Evolutionary conservation across 2,113 vertebrate species (phyloP).

Genomic region (Paradoxurus hermaphroditus): DNA sequence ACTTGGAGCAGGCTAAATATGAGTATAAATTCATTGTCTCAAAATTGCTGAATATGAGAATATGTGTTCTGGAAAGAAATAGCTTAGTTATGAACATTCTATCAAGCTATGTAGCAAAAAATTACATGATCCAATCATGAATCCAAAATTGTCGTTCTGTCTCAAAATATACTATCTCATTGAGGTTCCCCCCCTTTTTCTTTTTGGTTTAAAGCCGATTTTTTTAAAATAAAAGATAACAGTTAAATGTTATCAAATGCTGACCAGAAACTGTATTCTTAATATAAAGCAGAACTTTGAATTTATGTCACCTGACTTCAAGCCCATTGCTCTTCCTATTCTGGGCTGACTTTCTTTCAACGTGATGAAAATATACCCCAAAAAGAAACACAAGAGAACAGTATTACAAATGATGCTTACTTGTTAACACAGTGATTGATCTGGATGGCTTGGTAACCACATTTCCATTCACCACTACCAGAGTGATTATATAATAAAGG

Average conservation of each 20-base stretch:
- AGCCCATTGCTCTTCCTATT: background rate
- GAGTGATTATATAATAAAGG: conserved; percentile 91
- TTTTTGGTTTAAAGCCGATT: background rate
- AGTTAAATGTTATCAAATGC: background rate
- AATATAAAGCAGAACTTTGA: background rate
- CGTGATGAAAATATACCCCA: background rate
- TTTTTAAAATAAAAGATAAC: background rate
- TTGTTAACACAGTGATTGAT: conserved; percentile 91
- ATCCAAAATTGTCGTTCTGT: background rate
- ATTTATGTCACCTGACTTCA: background rate
- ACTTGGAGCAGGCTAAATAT: background rate
- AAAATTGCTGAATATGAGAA: conserved; percentile 4
- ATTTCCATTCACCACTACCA: conserved; percentile 85
- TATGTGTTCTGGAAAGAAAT: background rate
- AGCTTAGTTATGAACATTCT: background rate
- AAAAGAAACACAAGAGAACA: background rate
- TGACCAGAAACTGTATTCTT: background rate
- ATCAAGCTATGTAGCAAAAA: background rate
- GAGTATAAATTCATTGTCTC: background rate
- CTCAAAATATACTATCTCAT: background rate
- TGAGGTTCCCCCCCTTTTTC: background rate
- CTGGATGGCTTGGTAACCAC: conserved; percentile 86
- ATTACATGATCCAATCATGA: background rate
- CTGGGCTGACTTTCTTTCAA: background rate
- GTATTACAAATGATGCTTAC: conserved; percentile 82